Conservation (phyloP, 2,797 vertebrate species). For the Onychomys torridus region DNA sequence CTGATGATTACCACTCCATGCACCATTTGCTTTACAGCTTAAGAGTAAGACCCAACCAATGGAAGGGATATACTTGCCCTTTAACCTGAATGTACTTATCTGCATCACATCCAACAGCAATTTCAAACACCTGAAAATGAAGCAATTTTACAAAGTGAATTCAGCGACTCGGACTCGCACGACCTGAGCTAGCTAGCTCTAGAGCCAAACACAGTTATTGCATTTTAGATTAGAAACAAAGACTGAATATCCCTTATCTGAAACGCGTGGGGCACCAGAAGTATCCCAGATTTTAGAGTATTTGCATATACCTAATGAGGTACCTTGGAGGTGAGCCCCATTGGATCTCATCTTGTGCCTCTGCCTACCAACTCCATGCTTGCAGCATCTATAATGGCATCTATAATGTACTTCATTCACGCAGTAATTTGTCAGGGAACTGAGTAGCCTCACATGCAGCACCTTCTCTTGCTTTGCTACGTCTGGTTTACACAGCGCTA, state of each 20-base stretch:
- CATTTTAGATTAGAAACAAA: background rate
- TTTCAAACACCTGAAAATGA: conserved; percentile 72
- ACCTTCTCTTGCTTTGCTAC: background rate
- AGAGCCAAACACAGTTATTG: background rate
- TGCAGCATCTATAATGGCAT: background rate
- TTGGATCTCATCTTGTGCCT: background rate
- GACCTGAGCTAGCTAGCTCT: conserved; percentile 11
- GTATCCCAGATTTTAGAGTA: background rate
- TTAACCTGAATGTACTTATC: conserved; percentile 45
- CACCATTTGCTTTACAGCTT: conserved; percentile 20
- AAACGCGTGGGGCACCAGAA: background rate
- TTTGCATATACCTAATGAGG: background rate
- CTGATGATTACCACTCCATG: background rate
- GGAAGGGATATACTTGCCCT: conserved; percentile 73
- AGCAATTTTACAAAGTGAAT: conserved; percentile 34
- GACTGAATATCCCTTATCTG: background rate
- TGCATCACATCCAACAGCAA: conserved; percentile 72
- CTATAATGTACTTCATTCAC: background rate
- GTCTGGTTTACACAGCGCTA: background rate
- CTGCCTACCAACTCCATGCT: background rate
- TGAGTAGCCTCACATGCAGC: background rate
- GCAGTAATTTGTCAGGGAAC: background rate
- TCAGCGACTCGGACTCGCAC: background rate
- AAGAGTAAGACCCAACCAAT: conserved; percentile 30
- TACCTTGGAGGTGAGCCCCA: background rate